phyloP scores from a whole-genome alignment of 2,797 vertebrate genomes.

The Gephyroberyx darwinii region DNA sequence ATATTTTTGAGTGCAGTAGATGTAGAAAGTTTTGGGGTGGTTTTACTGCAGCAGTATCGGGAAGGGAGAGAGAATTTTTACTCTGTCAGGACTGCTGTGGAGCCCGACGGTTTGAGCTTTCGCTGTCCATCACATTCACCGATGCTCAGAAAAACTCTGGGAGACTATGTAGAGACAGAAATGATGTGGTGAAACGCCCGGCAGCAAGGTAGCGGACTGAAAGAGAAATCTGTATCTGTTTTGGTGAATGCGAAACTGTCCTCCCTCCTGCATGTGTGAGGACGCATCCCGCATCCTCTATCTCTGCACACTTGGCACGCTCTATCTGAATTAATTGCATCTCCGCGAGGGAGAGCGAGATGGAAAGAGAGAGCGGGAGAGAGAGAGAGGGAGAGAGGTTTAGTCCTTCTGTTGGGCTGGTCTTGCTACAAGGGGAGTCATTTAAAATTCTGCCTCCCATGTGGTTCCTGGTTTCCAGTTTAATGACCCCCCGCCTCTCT shows the following conservation, averaged over 20 bases:
- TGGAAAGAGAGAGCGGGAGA: slow-evolving; percentile 65
- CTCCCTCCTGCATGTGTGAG: slow-evolving; percentile 78
- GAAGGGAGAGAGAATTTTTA: slow-evolving; percentile 28
- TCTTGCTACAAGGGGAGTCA: slow-evolving; percentile 84
- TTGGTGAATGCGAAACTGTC: slow-evolving; percentile 74
- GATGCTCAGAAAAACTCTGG: slow-evolving; percentile 41
- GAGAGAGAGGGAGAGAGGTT: slow-evolving; percentile 64
- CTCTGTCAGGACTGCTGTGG: slow-evolving; percentile 38
- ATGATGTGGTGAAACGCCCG: slow-evolving; percentile 64
- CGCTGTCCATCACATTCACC: neutral
- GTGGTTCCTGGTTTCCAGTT: slow-evolving; percentile 85
- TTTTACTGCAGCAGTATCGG: slow-evolving; percentile 62
- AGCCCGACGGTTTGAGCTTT: slow-evolving; percentile 55
- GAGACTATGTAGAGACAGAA: slow-evolving; percentile 66
- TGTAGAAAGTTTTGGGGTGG: slow-evolving; percentile 64
- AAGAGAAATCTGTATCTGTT: slow-evolving; percentile 74
- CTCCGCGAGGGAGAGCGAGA: slow-evolving; percentile 80
- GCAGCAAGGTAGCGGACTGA: slow-evolving; percentile 61
- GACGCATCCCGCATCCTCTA: slow-evolving; percentile 80
- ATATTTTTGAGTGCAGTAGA: slow-evolving; percentile 29
- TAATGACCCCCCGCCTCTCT: slow-evolving; percentile 80
- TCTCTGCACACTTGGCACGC: slow-evolving; percentile 85
- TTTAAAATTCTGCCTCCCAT: slow-evolving; percentile 87
- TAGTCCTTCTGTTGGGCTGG: slow-evolving; percentile 79
- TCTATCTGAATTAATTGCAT: slow-evolving; percentile 87